Evolutionary conservation across 2,113 vertebrate genomes (phyloP).

Genomic region (Coryphaenoides rupestris): DNA sequence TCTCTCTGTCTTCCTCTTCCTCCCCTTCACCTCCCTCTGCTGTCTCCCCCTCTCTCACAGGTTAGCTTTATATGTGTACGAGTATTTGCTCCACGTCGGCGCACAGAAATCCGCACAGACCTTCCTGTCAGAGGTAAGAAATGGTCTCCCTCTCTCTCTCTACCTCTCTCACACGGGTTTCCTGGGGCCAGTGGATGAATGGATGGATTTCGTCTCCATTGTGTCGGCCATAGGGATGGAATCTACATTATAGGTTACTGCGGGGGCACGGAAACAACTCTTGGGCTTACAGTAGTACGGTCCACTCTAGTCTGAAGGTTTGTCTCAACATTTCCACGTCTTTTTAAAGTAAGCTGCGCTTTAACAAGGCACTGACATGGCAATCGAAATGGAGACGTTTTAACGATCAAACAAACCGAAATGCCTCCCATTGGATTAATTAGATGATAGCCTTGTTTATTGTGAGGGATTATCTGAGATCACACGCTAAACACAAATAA

Average conservation of each 20-base stretch:
- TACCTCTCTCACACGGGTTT: conserved; percentile 26
- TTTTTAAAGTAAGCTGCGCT: too few species aligned
- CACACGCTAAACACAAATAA: too few species aligned
- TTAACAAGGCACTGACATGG: too few species aligned
- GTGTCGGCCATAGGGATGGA: conserved; percentile 36
- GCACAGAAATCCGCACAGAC: conserved; percentile 93
- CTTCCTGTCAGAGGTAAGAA: conserved; percentile 89
- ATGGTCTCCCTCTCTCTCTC: too few species aligned
- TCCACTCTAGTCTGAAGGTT: too few species aligned
- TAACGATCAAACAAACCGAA: too few species aligned
- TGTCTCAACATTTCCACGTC: too few species aligned
- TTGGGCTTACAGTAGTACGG: background rate
- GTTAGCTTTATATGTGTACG: conserved; percentile 88
- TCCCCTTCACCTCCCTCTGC: conserved; percentile 5
- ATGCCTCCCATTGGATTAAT: too few species aligned
- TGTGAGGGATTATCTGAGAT: too few species aligned
- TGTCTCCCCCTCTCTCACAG: conserved; percentile 63
- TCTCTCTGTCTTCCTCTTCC: background rate
- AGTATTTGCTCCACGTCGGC: conserved; percentile 87
- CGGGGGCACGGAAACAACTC: conserved; percentile 36
- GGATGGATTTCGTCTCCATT: conserved; percentile 51
- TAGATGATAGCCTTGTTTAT: too few species aligned
- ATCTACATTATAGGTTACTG: conserved; percentile 42
- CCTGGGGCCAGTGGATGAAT: conserved; percentile 37
- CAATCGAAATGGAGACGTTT: too few species aligned